These are phyloP conservation scores for Parnassius glacialis DNA, from an alignment of 2,888 invertebrate genomes.

Conservation along the genomic window DNA sequence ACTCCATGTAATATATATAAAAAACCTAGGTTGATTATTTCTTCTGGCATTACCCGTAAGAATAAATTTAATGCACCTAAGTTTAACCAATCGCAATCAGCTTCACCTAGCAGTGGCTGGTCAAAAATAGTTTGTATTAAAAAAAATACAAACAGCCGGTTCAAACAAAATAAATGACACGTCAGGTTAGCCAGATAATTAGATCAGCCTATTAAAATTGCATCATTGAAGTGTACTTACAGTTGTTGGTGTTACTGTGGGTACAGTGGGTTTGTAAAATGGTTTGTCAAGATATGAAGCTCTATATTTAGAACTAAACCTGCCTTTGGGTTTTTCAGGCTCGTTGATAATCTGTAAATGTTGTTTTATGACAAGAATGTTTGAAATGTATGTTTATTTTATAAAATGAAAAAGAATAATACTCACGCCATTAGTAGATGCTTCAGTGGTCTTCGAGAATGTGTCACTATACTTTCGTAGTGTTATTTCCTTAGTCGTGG, in stretches of 20 bases:
- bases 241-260: conserved; percentile 78
- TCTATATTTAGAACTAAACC: conserved; percentile 83
- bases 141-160: too few species aligned
- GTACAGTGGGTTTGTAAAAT: conserved; percentile 83
- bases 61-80: too few species aligned
- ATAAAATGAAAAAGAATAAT: conserved; percentile 11
- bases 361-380: conserved; percentile 24
- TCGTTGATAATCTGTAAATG: conserved; percentile 67
- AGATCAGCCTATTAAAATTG: too few species aligned
- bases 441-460: conserved; percentile 65
- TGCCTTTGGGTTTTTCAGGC: conserved; percentile 71
- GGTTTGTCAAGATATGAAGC: conserved; percentile 77
- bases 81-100: too few species aligned
- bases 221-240: conserved; percentile 55
- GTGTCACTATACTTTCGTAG: conserved; percentile 61
- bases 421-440: conserved; percentile 71
- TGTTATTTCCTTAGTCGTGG: conserved; percentile 50
- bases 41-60: too few species aligned
- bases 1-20: too few species aligned
- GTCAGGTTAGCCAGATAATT: too few species aligned
- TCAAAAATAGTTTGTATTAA: too few species aligned
- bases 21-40: too few species aligned
- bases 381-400: neutral
- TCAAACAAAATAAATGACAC: too few species aligned
- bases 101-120: too few species aligned